Conservation (phyloP, 2,797 vertebrate species). For the Lycodopsis pacificus region DNA sequence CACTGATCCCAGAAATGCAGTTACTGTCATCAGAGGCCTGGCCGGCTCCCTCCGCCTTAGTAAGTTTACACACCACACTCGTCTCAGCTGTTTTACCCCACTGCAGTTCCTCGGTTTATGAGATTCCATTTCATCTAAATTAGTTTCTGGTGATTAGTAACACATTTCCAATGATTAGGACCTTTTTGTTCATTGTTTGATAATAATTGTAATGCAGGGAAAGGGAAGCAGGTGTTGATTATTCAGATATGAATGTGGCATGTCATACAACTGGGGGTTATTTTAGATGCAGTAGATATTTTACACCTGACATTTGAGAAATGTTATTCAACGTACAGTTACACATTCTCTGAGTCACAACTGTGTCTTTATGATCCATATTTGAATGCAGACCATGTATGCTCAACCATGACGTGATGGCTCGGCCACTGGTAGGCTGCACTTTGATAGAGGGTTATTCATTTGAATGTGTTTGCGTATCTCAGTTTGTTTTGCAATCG, state of each 20-base stretch:
- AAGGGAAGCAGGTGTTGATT: background rate
- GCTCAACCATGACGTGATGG: background rate
- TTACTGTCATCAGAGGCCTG: slow-evolving; percentile 94
- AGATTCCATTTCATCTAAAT: slow-evolving; percentile 2
- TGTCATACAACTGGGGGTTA: background rate
- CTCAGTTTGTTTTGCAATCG: background rate
- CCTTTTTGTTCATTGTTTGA: slow-evolving; percentile 16
- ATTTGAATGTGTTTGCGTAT: slow-evolving; percentile 41
- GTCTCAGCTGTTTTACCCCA: background rate
- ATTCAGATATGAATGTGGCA: background rate
- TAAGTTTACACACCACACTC: slow-evolving; percentile 76
- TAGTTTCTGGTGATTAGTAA: slow-evolving; percentile 2
- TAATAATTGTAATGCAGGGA: background rate
- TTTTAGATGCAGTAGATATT: background rate
- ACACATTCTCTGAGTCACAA: background rate
- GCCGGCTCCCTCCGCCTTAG: slow-evolving; percentile 93
- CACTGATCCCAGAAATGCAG: slow-evolving; percentile 93
- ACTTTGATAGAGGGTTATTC: background rate
- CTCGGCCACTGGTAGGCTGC: background rate
- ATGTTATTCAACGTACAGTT: background rate
- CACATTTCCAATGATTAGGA: background rate
- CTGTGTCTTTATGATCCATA: slow-evolving; percentile 13
- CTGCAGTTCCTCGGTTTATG: background rate
- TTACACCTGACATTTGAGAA: background rate
- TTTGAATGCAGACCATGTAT: slow-evolving; percentile 25